Percentiles rank a stretch among this genome's conserved stretches.
These are phyloP conservation scores for Drosophila merina DNA, from an alignment of 2,888 invertebrate genomes.

Conservation along the genomic window DNA sequence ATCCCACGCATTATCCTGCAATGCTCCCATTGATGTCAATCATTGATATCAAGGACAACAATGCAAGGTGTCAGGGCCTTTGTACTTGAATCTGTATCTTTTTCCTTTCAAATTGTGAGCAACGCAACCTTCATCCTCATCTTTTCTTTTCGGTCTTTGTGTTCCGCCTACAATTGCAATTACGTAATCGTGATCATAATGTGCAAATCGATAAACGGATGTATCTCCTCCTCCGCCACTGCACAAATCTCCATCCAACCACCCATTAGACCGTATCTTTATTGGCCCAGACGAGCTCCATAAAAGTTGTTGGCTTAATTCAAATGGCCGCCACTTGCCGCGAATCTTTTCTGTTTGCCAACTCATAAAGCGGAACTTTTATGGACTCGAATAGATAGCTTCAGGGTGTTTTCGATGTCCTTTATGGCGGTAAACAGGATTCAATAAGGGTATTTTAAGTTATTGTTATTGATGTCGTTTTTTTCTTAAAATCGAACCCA, in stretches of 20 bases:
- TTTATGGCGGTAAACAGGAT: conserved; percentile 19
- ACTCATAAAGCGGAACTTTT: conserved; percentile 59
- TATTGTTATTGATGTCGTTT: neutral
- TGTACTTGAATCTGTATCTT: conserved; percentile 25
- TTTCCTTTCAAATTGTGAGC: conserved; percentile 12
- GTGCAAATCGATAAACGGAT: conserved; percentile 61
- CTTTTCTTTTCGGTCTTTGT: conserved; percentile 22
- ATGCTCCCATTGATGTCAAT: conserved; percentile 48
- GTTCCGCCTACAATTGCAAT: conserved; percentile 65
- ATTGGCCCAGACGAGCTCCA: conserved; percentile 57
- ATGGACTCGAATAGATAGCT: conserved; percentile 24
- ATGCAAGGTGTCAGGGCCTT: conserved; percentile 35
- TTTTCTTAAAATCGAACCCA: too few species aligned
- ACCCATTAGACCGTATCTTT: conserved; percentile 41
- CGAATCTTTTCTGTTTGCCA: conserved; percentile 58
- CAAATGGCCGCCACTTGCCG: conserved; percentile 57
- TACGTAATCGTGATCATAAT: conserved; percentile 61
- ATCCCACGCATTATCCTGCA: conserved; percentile 44
- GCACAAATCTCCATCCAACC: neutral
- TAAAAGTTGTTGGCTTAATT: conserved; percentile 72
- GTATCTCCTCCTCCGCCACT: conserved; percentile 21
- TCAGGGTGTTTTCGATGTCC: conserved; percentile 12
- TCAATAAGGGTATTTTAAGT: conserved; percentile 3
- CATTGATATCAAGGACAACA: conserved; percentile 34
- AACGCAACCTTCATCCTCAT: conserved; percentile 8